phyloP scores from a whole-genome alignment of 2,797 vertebrate species.

The Hydrolagus colliei region DNA sequence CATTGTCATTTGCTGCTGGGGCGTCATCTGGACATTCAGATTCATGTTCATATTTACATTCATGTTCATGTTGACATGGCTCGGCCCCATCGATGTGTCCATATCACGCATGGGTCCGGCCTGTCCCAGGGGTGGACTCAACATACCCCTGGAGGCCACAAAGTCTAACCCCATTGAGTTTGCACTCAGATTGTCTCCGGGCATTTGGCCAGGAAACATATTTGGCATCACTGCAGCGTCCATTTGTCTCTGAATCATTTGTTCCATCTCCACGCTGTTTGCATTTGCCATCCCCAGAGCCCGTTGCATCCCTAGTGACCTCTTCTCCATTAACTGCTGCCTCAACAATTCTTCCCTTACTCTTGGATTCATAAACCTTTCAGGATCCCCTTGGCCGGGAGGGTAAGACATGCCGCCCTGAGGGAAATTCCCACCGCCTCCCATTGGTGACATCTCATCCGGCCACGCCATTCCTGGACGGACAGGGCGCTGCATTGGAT shows the following conservation, averaged over 20 bases:
- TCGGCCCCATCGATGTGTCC: slow-evolving; percentile 69
- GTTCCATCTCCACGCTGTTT: slow-evolving; percentile 64
- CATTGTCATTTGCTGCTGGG: slow-evolving; percentile 79
- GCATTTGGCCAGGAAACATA: slow-evolving; percentile 58
- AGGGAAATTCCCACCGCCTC: slow-evolving; percentile 67
- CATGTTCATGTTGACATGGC: slow-evolving; percentile 75
- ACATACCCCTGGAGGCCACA: slow-evolving; percentile 68
- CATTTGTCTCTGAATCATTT: slow-evolving; percentile 73
- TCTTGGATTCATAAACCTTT: slow-evolving; percentile 70
- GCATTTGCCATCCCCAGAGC: slow-evolving; percentile 51
- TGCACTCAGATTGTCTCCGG: slow-evolving; percentile 50
- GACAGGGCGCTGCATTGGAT: slow-evolving; percentile 62
- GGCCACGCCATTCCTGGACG: slow-evolving; percentile 80
- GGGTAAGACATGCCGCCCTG: slow-evolving; percentile 70
- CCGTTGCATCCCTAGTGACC: slow-evolving; percentile 70
- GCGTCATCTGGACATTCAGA: slow-evolving; percentile 74
- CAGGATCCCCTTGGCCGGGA: slow-evolving; percentile 69
- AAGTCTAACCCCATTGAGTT: slow-evolving; percentile 78
- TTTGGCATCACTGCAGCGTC: slow-evolving; percentile 43
- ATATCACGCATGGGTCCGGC: slow-evolving; percentile 72
- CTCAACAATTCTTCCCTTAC: slow-evolving; percentile 81
- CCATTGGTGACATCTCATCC: slow-evolving; percentile 78
- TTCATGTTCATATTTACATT: slow-evolving; percentile 77
- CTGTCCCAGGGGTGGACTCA: slow-evolving; percentile 73
- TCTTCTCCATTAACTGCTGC: slow-evolving; percentile 79